Conservation (phyloP, 2,888 invertebrate genomes). For the Lycaena phlaeas region DNA sequence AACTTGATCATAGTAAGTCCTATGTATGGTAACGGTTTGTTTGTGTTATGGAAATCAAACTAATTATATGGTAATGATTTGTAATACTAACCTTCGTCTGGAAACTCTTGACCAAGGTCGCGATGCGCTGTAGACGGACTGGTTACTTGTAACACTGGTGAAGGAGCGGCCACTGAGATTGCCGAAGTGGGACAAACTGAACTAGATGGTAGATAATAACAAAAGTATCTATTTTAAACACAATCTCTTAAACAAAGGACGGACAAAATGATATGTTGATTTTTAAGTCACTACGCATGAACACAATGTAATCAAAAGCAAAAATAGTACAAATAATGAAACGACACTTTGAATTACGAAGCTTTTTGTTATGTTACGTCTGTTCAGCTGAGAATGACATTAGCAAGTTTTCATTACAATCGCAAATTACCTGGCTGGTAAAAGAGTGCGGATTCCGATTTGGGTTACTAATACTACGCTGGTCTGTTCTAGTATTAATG, state of each 20-base stretch:
- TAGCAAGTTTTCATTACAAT: constrained; percentile 61
- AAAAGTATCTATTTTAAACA: constrained; percentile 10
- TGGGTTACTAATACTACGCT: constrained; percentile 40
- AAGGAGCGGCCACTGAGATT: constrained; percentile 75
- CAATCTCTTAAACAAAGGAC: constrained; percentile 31
- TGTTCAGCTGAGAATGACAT: constrained; percentile 71
- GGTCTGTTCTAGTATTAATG: constrained; percentile 34
- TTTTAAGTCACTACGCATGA: constrained; percentile 2
- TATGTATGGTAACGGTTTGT: constrained; percentile 17
- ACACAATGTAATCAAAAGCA: constrained; percentile 22
- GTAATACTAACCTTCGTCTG: constrained; percentile 72
- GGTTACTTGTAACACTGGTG: constrained; percentile 72
- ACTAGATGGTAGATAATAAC: constrained; percentile 56
- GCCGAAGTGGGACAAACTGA: constrained; percentile 72
- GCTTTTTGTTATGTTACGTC: constrained; percentile 53
- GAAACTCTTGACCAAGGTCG: constrained; percentile 79
- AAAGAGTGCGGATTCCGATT: constrained; percentile 54
- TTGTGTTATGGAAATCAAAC: constrained; percentile 29
- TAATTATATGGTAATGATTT: constrained; percentile 11
- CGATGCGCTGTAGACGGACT: constrained; percentile 74
- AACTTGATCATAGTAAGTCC: too few species aligned
- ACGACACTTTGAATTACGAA: constrained; percentile 32
- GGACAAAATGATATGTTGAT: constrained; percentile 22
- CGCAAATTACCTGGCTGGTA: constrained; percentile 58
- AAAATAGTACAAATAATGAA: constrained; percentile 20